These are phyloP conservation scores for Psix sp. DNA, from an alignment of 1,140 invertebrate species.

Conservation along the genomic window DNA sequence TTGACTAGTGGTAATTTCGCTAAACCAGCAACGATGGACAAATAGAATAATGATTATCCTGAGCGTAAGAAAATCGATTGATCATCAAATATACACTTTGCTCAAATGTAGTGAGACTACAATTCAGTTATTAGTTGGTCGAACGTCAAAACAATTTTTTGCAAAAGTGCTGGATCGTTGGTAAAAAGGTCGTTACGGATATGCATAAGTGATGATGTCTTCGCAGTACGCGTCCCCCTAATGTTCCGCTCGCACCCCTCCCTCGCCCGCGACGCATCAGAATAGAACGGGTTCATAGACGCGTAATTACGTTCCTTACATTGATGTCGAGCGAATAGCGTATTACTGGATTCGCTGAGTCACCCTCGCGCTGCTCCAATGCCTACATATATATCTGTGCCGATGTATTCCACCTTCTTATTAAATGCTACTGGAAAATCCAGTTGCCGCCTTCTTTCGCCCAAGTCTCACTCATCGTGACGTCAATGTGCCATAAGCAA, in stretches of 20 bases:
- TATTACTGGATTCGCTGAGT: constrained; percentile 51
- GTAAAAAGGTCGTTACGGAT: constrained; percentile 22
- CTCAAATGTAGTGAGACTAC: no score
- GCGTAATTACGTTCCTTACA: constrained; percentile 51
- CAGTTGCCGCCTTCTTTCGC: constrained; percentile 36
- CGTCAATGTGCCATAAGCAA: constrained; percentile 31
- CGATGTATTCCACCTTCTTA: constrained; percentile 39
- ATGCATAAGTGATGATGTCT: constrained; percentile 17
- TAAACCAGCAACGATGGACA: no score
- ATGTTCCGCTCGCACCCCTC: constrained; percentile 1
- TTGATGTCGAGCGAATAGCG: constrained; percentile 41
- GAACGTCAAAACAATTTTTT: constrained; percentile 26
- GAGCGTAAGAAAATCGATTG: no score
- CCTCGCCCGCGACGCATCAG: constrained; percentile 20
- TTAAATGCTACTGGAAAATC: constrained; percentile 39
- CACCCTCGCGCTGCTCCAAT: constrained; percentile 28
- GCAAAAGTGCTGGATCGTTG: constrained; percentile 5
- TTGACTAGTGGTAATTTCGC: no score
- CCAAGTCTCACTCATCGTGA: constrained; percentile 27
- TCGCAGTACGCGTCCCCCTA: constrained; percentile 11
- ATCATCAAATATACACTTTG: no score
- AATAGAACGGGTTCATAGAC: constrained; percentile 40
- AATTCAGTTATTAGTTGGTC: no score
- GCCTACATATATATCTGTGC: constrained; percentile 25
- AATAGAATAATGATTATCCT: no score